Base-by-base conservation (phyloP, 2,888 invertebrate genomes). In the Aleiodes testaceus region DNA sequence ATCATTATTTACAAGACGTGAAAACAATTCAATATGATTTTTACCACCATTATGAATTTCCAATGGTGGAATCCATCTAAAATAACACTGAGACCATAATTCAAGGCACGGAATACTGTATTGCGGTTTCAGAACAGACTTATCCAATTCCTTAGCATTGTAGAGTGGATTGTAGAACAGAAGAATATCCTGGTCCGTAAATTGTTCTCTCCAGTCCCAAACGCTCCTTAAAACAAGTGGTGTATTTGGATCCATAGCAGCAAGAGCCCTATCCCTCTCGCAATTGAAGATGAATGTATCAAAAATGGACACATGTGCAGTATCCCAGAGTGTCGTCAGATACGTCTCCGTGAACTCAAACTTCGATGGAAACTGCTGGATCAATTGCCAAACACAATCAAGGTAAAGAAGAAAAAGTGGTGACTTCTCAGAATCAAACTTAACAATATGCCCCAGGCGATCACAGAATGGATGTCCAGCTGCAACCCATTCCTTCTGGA, bases 401-500 rank as follows among this genome's bases (percentile, higher is more conserved):
- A 99, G 91, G 88, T 96, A 98, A 63, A 98, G 89, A 59, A 98
- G 91, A 86, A 98, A 95, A 64, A 98, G 89, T 0, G 98, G 98
- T 63, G 95, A 93, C 78, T 88, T 92, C 70, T 92, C 91, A 2
- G 89, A 87, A 73, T 89, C 91, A 67, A 90, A 89, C 22, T 90
- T 90, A 1, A 91, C 86, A 14, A 94, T 91, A 73, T 93, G 93
- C 0, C 94, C 94, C 74, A 94, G 87, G 65, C 95, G 90, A 82
- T 91, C 92, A 82, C 92, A 92, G 87, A 97, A 97, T 0, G 96
- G 97, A 88, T 98, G 98, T 26, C 97, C 97, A 75, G 97, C 89
- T 0, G 95, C 93, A 3, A 98, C 90, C 98, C 98, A 99, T 85
- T 98, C 98, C 85, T 97, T 96, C 88, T 98, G 97, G 68, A 98